phyloP scores from a whole-genome alignment of 2,797 vertebrate genomes.

The Poecilia gillii region DNA sequence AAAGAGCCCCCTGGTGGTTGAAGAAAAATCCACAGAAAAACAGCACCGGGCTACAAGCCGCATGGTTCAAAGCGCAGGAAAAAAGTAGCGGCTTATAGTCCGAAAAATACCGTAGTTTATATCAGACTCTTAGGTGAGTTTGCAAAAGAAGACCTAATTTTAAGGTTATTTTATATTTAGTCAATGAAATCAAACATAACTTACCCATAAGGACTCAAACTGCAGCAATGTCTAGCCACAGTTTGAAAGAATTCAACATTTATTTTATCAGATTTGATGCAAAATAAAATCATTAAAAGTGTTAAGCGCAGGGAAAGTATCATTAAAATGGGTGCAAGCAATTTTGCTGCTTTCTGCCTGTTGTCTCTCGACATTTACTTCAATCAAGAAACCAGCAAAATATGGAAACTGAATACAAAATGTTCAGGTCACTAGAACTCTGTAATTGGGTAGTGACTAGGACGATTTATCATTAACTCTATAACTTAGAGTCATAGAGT shows the following conservation, averaged over 20 bases:
- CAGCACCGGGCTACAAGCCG: too few species aligned
- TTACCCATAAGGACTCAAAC: not conserved
- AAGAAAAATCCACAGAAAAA: too few species aligned
- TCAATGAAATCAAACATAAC: not conserved
- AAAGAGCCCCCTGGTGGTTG: too few species aligned
- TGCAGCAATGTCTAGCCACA: not conserved
- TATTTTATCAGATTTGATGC: not conserved
- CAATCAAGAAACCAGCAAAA: not conserved
- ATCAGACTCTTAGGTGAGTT: too few species aligned
- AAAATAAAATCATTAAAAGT: not conserved
- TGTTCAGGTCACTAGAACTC: not conserved
- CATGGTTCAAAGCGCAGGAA: too few species aligned
- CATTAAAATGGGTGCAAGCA: not conserved
- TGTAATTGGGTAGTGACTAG: not conserved
- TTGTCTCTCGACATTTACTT: not conserved
- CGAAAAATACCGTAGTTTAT: too few species aligned
- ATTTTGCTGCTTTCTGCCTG: not conserved
- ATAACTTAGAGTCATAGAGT: too few species aligned
- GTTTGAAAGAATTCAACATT: not conserved
- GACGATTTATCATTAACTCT: not conserved
- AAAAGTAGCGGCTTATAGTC: too few species aligned
- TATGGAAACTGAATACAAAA: not conserved
- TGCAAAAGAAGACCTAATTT: not conserved
- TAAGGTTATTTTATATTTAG: not conserved
- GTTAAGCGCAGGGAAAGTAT: not conserved